Base-by-base conservation (phyloP, 1,140 invertebrate species). In the Danaus melanippus region DNA sequence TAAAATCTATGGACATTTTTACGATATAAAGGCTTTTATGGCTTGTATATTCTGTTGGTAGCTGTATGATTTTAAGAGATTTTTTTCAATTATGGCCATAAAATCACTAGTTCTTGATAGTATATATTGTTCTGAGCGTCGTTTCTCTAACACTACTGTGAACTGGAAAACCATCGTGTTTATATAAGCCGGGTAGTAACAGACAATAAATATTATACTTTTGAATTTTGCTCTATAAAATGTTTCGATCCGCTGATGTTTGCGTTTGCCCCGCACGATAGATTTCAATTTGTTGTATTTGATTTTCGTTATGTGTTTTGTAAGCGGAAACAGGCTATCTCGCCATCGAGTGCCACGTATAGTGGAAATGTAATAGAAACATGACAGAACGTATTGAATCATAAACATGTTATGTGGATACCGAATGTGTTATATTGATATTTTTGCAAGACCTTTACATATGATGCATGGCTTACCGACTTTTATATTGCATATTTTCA, bases 201-300 rank as follows among this genome's bases (percentile, higher is more conserved):
- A 66, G 69, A 78, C 71, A 73, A 74, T 81, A 79, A 79, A 81
- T 77, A 77, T 79, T 81, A 70, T 68, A 66, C 71, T 74, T 75
- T 72, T 69, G 64, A 81, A 74, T 77, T 77, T 71, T 59, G 53
- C 67, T 68, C 57, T 56, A 72, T 69, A 66, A 65, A 74, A 70
- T 61, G 50, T 60, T 51, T 66, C 39, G 51, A 46, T 50, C 46
- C 15, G 45, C 49, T 64, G 47, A 66, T 76, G 62, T 72, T 74
- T 74, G 64, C 56, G 44, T 69, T 69, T 58, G 52, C 56, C 60
- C 64, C 59, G 58, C 61, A 62, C 65, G 66, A 66, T 68, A 53
- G 66, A 67, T 71, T 73, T 75, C 75, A 74, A 72, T 79, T 77
- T 77, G 69, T 70, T 74, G 58, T 80, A 71, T 78, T 79, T 76